Evolutionary conservation across 2,888 invertebrate genomes (phyloP), one percentile per base, ranked within the genome.

Genomic region (Bursaphelenchus okinawaensis): DNA sequence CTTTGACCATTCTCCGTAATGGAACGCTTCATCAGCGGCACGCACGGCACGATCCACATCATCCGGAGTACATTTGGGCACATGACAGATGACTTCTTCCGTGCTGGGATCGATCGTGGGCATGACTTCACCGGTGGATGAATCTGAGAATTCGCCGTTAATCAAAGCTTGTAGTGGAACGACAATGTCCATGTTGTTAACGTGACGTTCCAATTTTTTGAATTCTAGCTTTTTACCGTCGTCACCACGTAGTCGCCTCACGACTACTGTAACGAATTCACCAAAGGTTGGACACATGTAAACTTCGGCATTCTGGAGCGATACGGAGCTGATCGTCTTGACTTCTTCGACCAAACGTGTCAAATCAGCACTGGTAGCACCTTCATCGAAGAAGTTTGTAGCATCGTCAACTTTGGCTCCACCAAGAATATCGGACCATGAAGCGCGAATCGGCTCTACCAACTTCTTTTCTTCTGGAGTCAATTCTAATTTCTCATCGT

Each of bases 311-410:
- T 92, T 92, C 80, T 90, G 89, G 9, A 96, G 82, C 58, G 89
- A 88, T 0, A 93, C 84, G n/a, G 82, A 84, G 69, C 73, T 73
- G 52, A 73, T 68, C 66, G 70, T 72, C 56, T 75, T 77, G 62
- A 93, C 88, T 85, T 95, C 94, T 84, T 95, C 95, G 0, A 95
- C 89, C 59, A 95, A 87, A 86, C 88, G 86, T 0, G 94, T 93
- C 1, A 95, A 93, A 83, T 96, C 95, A 92, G 96, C 95, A 7
- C 94, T 94, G 0, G 92, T 92, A n/a, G 92, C 95, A 12, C 95
- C 95, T n/a, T 88, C 88, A 0, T 88, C 88, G 84, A 96, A 95
- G 85, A 96, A 95, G 82, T 95, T 93, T 0, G 92, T 91, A 2
- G 89, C 88, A 8, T 89, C 87, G 0, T 78, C 79, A 22, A 85